phyloP scores from a whole-genome alignment of 2,888 invertebrate species.

The Cephus spinipes region DNA sequence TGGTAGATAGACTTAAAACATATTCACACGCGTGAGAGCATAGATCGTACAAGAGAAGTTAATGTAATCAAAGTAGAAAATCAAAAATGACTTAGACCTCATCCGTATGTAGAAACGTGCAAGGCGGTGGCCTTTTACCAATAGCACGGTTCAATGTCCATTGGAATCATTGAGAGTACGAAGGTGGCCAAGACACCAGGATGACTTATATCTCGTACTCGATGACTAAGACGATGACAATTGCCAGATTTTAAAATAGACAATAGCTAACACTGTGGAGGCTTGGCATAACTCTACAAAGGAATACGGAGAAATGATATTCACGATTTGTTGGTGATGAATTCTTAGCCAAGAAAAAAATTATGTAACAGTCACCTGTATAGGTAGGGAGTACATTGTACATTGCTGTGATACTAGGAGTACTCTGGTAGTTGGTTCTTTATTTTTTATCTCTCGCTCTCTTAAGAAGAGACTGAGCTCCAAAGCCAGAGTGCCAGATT shows the following conservation, averaged over 20 bases:
- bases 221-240: background rate
- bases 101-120: background rate
- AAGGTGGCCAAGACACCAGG: background rate
- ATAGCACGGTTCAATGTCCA: constrained; percentile 36
- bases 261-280: background rate
- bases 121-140: background rate
- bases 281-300: background rate
- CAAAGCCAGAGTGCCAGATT: background rate
- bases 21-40: background rate
- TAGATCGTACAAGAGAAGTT: background rate
- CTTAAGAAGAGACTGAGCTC: background rate
- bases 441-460: background rate
- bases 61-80: background rate
- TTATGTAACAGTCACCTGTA: background rate
- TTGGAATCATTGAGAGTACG: background rate
- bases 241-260: background rate
- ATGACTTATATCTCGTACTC: background rate
- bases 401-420: background rate
- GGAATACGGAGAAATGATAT: background rate
- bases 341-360: background rate
- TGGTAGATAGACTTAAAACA: background rate
- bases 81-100: constrained; percentile 1
- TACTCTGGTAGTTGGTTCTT: background rate
- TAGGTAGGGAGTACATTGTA: background rate
- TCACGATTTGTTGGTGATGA: background rate